phyloP scores from a whole-genome alignment of 2,888 invertebrate genomes.

The Calameuta filiformis region DNA sequence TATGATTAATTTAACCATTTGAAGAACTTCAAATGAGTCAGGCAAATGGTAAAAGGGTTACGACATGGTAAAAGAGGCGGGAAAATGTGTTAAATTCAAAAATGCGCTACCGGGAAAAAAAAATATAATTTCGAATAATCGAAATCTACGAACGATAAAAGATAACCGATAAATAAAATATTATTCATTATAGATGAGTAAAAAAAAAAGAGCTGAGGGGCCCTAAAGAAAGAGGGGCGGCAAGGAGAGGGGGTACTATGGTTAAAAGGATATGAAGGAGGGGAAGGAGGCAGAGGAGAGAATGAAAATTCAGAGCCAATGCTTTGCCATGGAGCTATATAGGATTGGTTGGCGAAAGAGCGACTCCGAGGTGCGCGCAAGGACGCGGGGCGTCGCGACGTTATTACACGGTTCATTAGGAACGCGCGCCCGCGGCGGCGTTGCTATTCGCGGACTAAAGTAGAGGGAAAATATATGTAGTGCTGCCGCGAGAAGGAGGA shows the following conservation, averaged over 20 bases:
- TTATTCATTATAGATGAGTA: background rate
- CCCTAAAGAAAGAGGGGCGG: conserved; percentile 10
- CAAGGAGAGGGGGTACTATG: conserved; percentile 19
- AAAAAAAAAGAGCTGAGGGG: background rate
- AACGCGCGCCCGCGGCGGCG: conserved; percentile 21
- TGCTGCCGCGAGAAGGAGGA: conserved; percentile 34
- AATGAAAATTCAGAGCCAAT: background rate
- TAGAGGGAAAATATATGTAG: conserved; percentile 4
- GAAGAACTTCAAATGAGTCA: background rate
- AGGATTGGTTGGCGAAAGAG: background rate
- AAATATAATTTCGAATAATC: background rate
- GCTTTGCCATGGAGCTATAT: background rate
- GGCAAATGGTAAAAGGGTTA: background rate
- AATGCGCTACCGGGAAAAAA: too few relatives aligned
- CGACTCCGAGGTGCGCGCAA: background rate
- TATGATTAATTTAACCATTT: background rate
- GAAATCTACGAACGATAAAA: background rate
- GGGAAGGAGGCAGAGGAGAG: conserved; percentile 7
- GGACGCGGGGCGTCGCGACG: conserved; percentile 46
- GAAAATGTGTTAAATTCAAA: background rate
- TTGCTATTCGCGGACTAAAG: conserved; percentile 15
- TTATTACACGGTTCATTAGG: conserved; percentile 62
- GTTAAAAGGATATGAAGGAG: conserved; percentile 13
- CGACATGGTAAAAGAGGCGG: background rate
- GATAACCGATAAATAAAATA: background rate